phyloP scores from a whole-genome alignment of 2,888 invertebrate genomes.

The Callosobruchus maculatus region DNA sequence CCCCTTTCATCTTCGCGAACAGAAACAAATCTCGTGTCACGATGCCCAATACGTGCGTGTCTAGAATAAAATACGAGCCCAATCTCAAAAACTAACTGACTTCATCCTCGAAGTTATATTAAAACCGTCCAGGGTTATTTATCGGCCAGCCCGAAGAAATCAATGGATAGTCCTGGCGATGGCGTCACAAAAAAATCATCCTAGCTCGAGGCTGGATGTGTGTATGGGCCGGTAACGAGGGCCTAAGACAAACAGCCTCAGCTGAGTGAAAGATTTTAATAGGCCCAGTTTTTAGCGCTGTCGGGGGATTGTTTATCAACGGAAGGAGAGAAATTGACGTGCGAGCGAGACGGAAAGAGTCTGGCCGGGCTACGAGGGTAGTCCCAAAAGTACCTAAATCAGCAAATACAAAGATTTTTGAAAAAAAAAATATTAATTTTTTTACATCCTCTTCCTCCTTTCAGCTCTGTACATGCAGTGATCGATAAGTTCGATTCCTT shows the following conservation, averaged over 20 bases:
- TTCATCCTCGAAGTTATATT: neutral
- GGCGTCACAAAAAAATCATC: neutral
- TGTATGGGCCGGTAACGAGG: conserved; percentile 31
- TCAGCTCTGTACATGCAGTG: no score
- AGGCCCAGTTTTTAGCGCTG: conserved; percentile 47
- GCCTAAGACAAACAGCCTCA: conserved; percentile 45
- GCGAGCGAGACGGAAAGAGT: neutral
- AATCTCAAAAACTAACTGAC: neutral
- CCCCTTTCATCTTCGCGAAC: neutral
- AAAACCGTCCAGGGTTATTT: neutral
- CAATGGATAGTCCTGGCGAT: neutral
- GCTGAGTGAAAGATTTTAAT: conserved; percentile 50
- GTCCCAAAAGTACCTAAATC: no score
- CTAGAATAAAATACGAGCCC: neutral
- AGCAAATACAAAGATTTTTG: no score
- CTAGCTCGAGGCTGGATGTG: conserved; percentile 7
- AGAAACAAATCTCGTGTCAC: neutral
- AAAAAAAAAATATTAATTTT: no score
- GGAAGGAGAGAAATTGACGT: conserved; percentile 32
- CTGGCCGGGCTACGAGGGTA: neutral
- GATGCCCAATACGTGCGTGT: neutral
- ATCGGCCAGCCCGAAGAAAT: neutral
- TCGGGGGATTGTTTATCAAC: conserved; percentile 40
- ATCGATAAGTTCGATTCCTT: no score
- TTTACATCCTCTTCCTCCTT: no score